Base-by-base conservation (phyloP, 2,113 vertebrate genomes). In the Himantopus leucocephalus region DNA sequence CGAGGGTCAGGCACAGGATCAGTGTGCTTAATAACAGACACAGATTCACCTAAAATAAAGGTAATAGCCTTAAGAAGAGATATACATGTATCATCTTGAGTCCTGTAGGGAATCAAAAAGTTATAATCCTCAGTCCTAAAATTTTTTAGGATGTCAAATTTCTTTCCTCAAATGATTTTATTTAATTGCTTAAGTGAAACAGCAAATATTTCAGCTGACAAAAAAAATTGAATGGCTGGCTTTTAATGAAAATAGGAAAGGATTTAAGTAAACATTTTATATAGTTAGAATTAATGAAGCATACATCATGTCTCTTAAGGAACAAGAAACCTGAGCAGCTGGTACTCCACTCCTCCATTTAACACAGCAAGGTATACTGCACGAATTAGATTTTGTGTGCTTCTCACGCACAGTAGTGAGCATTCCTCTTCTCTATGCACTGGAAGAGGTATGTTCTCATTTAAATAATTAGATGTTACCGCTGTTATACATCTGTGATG, bases 1-100 rank as follows among this genome's bases (percentile, higher is more conserved):
- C 99, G 99, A 30, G 99, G 99, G 97, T 99, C 99, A 39, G 99
- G 99, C 50, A 99, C 99, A 7, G 99, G 99, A 96, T 99, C 99
- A 0, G 99, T 99, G 97, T 99, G 99, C 96, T 99, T 99, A 95
- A 99, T 99, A 90, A 99, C 98, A 21, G 99, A 99, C 32, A 99
- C 98, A 41, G 99, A 99, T 95, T 99, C 99, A 88, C 99, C 99
- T 99, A 84, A 43, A 96, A 94, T 55, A 81, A 88, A 87, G 21
- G 43, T 30, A 34, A 88, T 0, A 89, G 55, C 23, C 30, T 92
- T 90, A 75, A 73, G 6, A 73, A 62, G 24, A 82, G 43, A 41
- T 62, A 58, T 20, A 62, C 6, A 66, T 7, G 1, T 16, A 59
- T n/a, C 17, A 52, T 19, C 32, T 75, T 43, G 9, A 75, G 39